A percentile compares a stretch with the other conserved stretches of the same genome.
These are phyloP conservation scores for Siniperca undulata DNA, from an alignment of 2,797 vertebrate genomes.

Conservation along the genomic window DNA sequence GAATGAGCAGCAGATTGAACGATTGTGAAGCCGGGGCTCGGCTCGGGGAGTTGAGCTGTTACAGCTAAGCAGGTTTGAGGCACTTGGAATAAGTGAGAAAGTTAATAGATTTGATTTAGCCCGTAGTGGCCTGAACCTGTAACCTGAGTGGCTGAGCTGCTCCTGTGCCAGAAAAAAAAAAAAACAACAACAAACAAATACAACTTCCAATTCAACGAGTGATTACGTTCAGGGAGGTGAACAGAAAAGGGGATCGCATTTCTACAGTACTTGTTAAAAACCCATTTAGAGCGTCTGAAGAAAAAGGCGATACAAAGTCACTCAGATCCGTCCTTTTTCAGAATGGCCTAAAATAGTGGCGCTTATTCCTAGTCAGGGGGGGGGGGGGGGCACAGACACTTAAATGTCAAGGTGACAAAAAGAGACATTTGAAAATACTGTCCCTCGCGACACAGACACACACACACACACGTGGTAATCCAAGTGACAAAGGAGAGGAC, in stretches of 20 bases:
- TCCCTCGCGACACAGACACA: slow-evolving; percentile 54
- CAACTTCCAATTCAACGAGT: slow-evolving; percentile 30
- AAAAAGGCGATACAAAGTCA: slow-evolving; percentile 60
- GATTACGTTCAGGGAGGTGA: slow-evolving; percentile 22
- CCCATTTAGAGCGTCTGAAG: slow-evolving; percentile 25
- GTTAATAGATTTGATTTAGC: slow-evolving; percentile 79
- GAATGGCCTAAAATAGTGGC: slow-evolving; percentile 59
- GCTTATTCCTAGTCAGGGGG: slow-evolving; percentile 37
- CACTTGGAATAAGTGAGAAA: slow-evolving; percentile 66
- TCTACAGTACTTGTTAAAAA: slow-evolving; percentile 53
- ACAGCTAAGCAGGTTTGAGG: slow-evolving; percentile 48
- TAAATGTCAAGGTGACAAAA: slow-evolving; percentile 84
- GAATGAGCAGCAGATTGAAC: slow-evolving; percentile 17
- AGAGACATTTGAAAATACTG: slow-evolving; percentile 70
- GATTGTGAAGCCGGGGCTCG: slow-evolving; percentile 1
- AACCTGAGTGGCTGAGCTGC: slow-evolving; percentile 33
- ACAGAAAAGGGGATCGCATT: slow-evolving; percentile 26
- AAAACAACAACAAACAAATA: neutral
- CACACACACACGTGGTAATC: slow-evolving; percentile 35
- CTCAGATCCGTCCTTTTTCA: slow-evolving; percentile 30
- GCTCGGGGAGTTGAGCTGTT: slow-evolving; percentile 47
- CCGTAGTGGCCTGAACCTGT: slow-evolving; percentile 51
- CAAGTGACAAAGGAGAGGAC: slow-evolving; percentile 71
- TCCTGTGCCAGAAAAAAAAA: neutral
- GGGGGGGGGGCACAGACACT: slow-evolving; percentile 29